phyloP scores from a whole-genome alignment of 2,113 vertebrate species.

The Uria lomvia region DNA sequence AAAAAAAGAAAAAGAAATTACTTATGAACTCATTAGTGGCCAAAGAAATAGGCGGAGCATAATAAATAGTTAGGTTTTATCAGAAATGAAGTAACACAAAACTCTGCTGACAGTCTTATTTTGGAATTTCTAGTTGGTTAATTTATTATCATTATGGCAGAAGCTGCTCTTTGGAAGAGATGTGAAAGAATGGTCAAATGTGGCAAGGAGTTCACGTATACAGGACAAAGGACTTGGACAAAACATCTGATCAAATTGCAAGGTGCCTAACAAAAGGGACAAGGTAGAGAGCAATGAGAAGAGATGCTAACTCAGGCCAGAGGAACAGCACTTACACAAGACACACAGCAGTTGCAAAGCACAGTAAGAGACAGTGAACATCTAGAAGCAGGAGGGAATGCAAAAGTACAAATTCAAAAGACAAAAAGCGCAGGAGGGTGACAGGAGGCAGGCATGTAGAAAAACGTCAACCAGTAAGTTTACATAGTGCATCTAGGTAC shows the following conservation, averaged over 20 bases:
- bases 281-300: not conserved
- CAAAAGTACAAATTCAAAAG: not conserved
- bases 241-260: not conserved
- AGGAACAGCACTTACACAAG: not conserved
- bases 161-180: not conserved
- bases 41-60: not conserved
- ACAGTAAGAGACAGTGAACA: not conserved
- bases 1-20: not conserved
- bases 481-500: not conserved
- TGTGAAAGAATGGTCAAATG: not conserved
- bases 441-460: not conserved
- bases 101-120: not conserved
- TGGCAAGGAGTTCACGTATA: not conserved
- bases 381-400: not conserved
- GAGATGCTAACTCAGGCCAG: not conserved
- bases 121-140: not conserved
- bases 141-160: not conserved
- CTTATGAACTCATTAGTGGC: not conserved
- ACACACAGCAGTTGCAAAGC: not conserved
- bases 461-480: not conserved
- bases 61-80: not conserved
- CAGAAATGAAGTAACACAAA: not conserved
- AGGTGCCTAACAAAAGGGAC: not conserved
- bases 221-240: not conserved
- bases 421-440: fast-evolving